Base-by-base conservation (phyloP, 2,797 vertebrate genomes). In the Malacoctenus gilli region DNA sequence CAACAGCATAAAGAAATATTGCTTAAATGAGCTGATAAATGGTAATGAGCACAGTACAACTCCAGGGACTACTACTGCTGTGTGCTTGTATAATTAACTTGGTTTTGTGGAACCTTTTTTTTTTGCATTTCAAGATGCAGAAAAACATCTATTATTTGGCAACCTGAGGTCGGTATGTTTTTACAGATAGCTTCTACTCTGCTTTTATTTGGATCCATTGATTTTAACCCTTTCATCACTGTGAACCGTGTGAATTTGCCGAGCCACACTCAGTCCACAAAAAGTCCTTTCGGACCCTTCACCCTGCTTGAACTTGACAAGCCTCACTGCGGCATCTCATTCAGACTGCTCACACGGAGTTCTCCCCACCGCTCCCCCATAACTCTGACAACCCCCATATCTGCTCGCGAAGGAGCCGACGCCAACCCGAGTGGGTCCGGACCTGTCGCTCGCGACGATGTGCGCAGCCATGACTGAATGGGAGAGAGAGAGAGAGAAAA, bases 321-420 rank as follows among this genome's bases (percentile, higher is more conserved):
- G 55, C 18, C 10, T 11, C 21, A 20, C 34, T 53, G 30, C 39
- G 34, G 37, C 47, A 63, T 16, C 47, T 12, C 31, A 50, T 44
- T 23, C 37, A 61, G 30, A 62, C 36, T 46, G 44, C 8, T 0
- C 22, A 47, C n/a, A n/a, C n/a, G n/a, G 46, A 16, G 55, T 42
- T 54, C 31, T 41, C 34, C 28, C 57, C 56, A 18, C 54, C 68
- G 56, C 15, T 4, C n/a, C n/a, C n/a, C n/a, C n/a, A n/a, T 25
- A 47, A 75, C 28, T 28, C 28, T 57, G 52, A 70, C 8, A 59
- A 28, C 63, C 36, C 67, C 56, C 54, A 64, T 53, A 56, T 65
- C 58, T 58, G 56, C 51, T 43, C 52, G 25, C 66, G 35, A 62
- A n/a, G 20, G 47, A 50, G 36, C 25, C 42, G 58, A 57, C 32